Percentiles rank a stretch among this genome's conserved stretches.
These are phyloP conservation scores for Rhopalosiphum padi DNA, from an alignment of 1,140 invertebrate genomes.

Conservation along the genomic window DNA sequence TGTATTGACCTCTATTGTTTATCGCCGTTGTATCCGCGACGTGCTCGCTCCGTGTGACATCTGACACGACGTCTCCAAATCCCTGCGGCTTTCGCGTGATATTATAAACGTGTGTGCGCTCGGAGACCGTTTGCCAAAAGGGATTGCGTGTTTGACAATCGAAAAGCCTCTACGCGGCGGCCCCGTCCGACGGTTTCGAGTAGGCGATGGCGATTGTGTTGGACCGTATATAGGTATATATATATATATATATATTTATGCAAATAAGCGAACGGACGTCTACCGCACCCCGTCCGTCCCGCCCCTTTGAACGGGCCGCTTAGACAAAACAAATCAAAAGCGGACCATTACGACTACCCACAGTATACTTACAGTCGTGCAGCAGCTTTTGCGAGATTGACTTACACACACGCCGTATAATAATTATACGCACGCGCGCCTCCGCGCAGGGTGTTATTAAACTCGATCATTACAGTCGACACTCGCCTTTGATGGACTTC, in stretches of 20 bases:
- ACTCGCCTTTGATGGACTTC: not conserved
- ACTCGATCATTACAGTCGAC: not conserved
- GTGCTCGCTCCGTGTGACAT: not conserved
- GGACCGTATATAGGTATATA: no score
- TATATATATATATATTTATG: not conserved
- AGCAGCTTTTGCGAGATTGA: not conserved
- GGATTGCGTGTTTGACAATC: not conserved
- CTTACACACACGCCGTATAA: not conserved
- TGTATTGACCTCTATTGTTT: not conserved
- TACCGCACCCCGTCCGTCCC: not conserved
- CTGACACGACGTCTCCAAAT: not conserved
- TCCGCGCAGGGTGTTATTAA: not conserved
- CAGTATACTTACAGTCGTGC: not conserved
- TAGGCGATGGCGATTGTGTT: not conserved
- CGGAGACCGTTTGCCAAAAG: not conserved
- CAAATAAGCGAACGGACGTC: not conserved
- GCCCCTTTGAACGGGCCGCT: not conserved
- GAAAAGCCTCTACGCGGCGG: not conserved
- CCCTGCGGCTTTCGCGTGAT: not conserved
- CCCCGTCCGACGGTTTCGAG: not conserved
- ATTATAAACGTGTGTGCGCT: not conserved
- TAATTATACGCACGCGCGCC: no score
- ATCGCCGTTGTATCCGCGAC: not conserved
- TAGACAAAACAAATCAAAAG: conserved; percentile 36
- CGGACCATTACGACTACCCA: not conserved